A percentile compares a stretch with the other conserved stretches of the same genome.
phyloP scores from a whole-genome alignment of 2,888 invertebrate species.

The Chalcosyrphus nemorum region DNA sequence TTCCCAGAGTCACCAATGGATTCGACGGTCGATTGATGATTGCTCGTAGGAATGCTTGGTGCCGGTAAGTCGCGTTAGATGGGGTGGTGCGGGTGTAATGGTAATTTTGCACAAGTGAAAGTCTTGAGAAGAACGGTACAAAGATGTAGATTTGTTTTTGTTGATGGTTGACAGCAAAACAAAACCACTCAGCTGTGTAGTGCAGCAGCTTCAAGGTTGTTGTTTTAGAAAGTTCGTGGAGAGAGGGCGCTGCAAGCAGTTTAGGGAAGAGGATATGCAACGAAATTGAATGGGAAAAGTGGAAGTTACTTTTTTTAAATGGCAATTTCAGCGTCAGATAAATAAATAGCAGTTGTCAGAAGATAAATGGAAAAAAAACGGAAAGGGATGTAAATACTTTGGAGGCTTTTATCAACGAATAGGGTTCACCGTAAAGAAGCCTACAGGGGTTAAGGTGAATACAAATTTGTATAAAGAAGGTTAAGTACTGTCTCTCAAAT shows the following conservation, averaged over 20 bases:
- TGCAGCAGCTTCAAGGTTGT: neutral
- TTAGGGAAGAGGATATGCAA: neutral
- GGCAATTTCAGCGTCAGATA: too few relatives aligned
- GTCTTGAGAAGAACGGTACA: conserved; percentile 11
- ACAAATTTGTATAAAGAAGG: too few relatives aligned
- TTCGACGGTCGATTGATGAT: neutral
- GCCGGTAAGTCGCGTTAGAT: neutral
- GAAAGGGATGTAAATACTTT: too few relatives aligned
- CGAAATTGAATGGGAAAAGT: neutral
- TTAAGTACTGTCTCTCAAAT: too few relatives aligned
- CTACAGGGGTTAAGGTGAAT: too few relatives aligned
- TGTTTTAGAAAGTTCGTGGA: neutral
- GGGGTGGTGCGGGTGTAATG: neutral
- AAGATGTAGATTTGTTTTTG: conserved; percentile 56
- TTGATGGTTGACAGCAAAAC: conserved; percentile 63
- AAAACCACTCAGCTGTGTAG: conserved; percentile 47
- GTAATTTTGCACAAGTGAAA: conserved; percentile 34
- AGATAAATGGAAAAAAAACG: too few relatives aligned
- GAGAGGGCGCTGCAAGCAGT: neutral
- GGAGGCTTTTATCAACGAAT: too few relatives aligned
- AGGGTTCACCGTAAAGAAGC: too few relatives aligned
- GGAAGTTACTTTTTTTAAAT: too few relatives aligned
- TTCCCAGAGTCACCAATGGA: neutral
- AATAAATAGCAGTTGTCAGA: too few relatives aligned
- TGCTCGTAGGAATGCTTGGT: neutral